Base-by-base conservation (phyloP, 1,140 invertebrate genomes). In the Archivesica marissinica region DNA sequence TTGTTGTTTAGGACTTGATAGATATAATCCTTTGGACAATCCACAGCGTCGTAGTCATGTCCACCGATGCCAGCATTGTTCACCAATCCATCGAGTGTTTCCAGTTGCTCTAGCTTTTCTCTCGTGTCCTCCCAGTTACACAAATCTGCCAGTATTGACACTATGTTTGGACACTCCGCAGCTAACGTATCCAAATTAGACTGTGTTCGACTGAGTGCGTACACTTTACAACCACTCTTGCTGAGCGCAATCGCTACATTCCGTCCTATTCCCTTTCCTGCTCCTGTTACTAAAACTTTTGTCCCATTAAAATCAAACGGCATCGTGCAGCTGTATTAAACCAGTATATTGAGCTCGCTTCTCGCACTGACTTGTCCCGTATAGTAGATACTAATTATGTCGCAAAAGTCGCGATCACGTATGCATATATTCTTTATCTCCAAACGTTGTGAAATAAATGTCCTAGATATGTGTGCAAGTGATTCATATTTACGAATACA, bases 81-180 rank as follows among this genome's bases (percentile, higher is more conserved):
- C 0, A 98, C 96, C 11, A 98, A 89, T 3, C 96, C 94, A 94
- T 98, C 96, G 13, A 97, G 94, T 0, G 95, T 95, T 7, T 94
- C 94, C 13, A 95, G 80, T 30, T 87, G 91, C 84, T 95, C 87
- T 0, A 97, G 88, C 0, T 94, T 95, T 78, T 95, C 91, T 81
- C 95, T 95, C 0, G 97, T 97, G 79, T 94, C 95, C 0, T 96
- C 94, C 97, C 97, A 98, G 89, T 98, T 94, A 0, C 91, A 91
- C 7, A 98, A 88, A 93, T 98, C 97, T 0, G 96, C 95, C 39
- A 95, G 89, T 7, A 95, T 94, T 2, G 97, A 94, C n/a, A 95
- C 95, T 64, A 95, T 90, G 4, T 93, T 93, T 3, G 96, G 95
- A 92, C 95, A 94, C 28, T 70, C 61, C 25, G 15, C 33, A 17